These are phyloP conservation scores for Zaprionus vittiger DNA, from an alignment of 1,140 invertebrate species.

Conservation along the genomic window DNA sequence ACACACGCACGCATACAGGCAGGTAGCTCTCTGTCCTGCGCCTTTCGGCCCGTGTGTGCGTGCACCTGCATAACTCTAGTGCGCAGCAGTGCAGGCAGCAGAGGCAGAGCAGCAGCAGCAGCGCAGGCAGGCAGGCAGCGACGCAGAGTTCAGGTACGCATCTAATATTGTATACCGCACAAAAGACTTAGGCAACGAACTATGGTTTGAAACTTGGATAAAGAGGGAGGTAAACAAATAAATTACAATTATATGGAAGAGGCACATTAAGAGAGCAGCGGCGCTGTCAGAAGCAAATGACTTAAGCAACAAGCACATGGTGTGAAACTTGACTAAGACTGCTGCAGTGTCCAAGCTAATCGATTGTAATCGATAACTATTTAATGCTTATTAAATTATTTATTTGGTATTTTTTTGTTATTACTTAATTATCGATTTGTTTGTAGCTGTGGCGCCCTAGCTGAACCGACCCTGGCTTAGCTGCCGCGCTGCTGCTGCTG, in stretches of 20 bases:
- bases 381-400: too few relatives aligned
- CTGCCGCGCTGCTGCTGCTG: neutral
- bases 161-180: constrained; percentile 10
- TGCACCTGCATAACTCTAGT: constrained; percentile 70
- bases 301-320: constrained; percentile 57
- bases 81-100: constrained; percentile 16
- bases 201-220: constrained; percentile 31
- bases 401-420: too few relatives aligned
- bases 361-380: too few relatives aligned
- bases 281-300: constrained; percentile 47
- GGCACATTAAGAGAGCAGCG: too few relatives aligned
- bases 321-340: neutral
- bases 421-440: neutral
- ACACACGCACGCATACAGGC: constrained; percentile 18
- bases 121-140: neutral
- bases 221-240: constrained; percentile 11
- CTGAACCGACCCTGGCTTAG: constrained; percentile 62
- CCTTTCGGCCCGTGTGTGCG: constrained; percentile 51
- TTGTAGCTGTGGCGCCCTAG: too few relatives aligned
- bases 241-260: too few relatives aligned
- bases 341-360: too few relatives aligned
- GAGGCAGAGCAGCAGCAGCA: constrained; percentile 2
- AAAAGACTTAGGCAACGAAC: constrained; percentile 78
- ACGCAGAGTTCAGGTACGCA: constrained; percentile 41
- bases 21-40: constrained; percentile 46